Evolutionary conservation across 2,113 vertebrate genomes (phyloP).

Genomic region (Tor tambroides): DNA sequence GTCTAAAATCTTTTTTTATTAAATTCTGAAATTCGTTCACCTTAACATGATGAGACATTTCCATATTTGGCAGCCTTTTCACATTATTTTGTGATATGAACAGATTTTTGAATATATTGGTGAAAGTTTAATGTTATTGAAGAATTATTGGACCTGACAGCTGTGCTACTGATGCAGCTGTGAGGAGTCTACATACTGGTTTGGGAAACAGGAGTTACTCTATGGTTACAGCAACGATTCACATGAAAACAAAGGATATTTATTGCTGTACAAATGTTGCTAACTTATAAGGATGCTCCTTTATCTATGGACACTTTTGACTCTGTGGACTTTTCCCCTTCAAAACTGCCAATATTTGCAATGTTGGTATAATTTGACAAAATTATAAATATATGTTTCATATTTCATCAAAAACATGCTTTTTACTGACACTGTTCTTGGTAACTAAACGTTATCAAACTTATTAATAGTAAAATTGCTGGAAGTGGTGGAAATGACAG

Average conservation of each 20-base stretch:
- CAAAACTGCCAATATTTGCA: no score
- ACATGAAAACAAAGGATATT: no score
- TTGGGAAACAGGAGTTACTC: not conserved
- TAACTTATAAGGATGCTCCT: not conserved
- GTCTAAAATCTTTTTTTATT: not conserved
- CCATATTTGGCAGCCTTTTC: no score
- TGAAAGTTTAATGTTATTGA: no score
- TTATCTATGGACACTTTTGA: not conserved
- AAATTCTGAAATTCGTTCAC: not conserved
- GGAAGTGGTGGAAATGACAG: not conserved
- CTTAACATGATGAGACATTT: no score
- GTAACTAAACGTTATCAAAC: not conserved
- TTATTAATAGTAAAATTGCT: not conserved
- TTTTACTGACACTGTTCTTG: not conserved
- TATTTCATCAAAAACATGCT: not conserved
- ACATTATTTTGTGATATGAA: no score
- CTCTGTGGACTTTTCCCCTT: not conserved
- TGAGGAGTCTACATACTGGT: no score
- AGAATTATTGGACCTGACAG: no score
- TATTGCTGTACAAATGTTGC: not conserved
- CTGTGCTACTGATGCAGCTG: no score
- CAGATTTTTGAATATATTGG: no score
- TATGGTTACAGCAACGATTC: not conserved
- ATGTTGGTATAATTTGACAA: not conserved
- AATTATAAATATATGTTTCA: not conserved